phyloP scores from a whole-genome alignment of 2,888 invertebrate species.

The Andrena flavipes region DNA sequence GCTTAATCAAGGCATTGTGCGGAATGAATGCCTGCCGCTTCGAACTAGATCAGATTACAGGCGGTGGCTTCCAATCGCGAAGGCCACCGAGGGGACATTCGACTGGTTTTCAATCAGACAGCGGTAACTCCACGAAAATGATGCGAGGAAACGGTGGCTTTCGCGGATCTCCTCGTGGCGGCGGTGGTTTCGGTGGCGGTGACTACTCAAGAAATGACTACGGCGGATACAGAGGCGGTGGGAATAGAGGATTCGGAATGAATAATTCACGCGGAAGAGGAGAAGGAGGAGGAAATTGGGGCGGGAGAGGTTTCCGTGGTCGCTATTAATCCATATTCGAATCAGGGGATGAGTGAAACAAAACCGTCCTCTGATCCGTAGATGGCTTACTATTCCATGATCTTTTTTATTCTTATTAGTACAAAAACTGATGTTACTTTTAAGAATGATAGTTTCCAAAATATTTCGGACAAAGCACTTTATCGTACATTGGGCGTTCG shows the following conservation, averaged over 20 bases:
- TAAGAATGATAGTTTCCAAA: no score
- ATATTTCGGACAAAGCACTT: no score
- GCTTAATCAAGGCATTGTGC: slow-evolving; percentile 91
- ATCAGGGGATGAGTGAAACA: no score
- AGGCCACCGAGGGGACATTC: slow-evolving; percentile 86
- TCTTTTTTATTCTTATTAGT: no score
- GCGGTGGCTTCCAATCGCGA: slow-evolving; percentile 85
- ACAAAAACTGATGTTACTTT: no score
- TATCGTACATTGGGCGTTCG: no score
- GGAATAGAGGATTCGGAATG: slow-evolving; percentile 66
- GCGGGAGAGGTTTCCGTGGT: slow-evolving; percentile 64
- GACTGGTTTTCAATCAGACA: slow-evolving; percentile 76
- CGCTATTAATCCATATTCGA: slow-evolving; percentile 36
- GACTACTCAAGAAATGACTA: slow-evolving; percentile 62
- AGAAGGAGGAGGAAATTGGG: slow-evolving; percentile 72
- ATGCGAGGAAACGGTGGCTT: slow-evolving; percentile 77
- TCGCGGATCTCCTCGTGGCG: slow-evolving; percentile 62
- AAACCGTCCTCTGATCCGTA: not conserved
- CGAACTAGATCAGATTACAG: slow-evolving; percentile 87
- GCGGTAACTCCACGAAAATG: slow-evolving; percentile 83
- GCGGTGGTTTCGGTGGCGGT: slow-evolving; percentile 58
- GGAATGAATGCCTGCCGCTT: slow-evolving; percentile 91
- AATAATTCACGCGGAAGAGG: slow-evolving; percentile 60
- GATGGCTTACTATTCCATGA: not conserved
- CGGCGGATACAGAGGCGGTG: slow-evolving; percentile 70